Conservation (phyloP, 2,113 vertebrate genomes). For the Microcebus ravelobensis region DNA sequence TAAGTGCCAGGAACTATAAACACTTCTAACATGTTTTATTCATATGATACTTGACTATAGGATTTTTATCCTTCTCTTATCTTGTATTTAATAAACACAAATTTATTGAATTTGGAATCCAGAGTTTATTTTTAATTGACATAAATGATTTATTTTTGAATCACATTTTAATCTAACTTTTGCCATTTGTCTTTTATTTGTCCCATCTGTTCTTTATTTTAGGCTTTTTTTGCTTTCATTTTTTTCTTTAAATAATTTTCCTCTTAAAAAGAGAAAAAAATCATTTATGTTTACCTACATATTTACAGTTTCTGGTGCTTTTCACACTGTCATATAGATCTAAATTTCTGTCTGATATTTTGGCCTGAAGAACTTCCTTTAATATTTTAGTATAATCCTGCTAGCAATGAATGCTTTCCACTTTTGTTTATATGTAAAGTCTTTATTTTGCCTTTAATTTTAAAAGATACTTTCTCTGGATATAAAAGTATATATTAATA, state of each 20-base stretch:
- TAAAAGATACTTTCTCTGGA: background rate
- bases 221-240: background rate
- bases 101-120: background rate
- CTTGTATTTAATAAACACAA: background rate
- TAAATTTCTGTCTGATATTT: background rate
- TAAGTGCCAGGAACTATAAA: background rate
- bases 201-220: background rate
- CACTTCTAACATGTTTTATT: background rate
- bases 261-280: background rate
- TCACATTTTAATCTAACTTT: background rate
- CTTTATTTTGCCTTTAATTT: slow-evolving; percentile 28
- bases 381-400: background rate
- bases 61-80: background rate
- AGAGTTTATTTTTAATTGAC: background rate
- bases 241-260: background rate
- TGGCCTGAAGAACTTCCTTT: background rate
- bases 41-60: background rate
- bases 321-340: background rate
- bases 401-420: background rate
- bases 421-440: background rate
- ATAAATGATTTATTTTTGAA: background rate
- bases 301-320: background rate
- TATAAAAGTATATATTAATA: background rate
- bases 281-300: background rate
- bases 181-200: background rate